Conservation (phyloP, 2,113 vertebrate genomes). For the Ptilorrhoa leucosticta region DNA sequence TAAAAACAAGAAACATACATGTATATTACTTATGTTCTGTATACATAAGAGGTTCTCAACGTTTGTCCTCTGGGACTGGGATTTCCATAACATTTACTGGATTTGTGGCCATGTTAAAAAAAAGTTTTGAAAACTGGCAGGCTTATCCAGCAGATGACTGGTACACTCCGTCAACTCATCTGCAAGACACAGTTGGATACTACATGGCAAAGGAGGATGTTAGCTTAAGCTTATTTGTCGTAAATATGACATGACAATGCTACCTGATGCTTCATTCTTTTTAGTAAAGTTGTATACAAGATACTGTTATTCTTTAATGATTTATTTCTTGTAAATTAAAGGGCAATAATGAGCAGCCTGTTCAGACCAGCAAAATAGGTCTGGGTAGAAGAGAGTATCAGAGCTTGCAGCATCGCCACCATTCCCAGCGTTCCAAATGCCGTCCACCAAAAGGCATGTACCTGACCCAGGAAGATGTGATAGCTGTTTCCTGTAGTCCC, state of each 20-base stretch:
- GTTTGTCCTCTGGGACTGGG: background rate
- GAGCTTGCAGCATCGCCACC: conserved; percentile 93
- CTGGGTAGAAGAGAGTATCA: conserved; percentile 92
- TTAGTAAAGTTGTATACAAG: background rate
- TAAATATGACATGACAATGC: background rate
- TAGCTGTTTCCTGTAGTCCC: conserved; percentile 92
- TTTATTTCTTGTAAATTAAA: conserved; percentile 60
- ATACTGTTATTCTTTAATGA: conserved; percentile 39
- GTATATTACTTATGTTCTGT: background rate
- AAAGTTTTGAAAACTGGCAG: background rate
- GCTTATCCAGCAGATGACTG: background rate
- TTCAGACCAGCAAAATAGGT: conserved; percentile 86
- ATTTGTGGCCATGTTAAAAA: background rate
- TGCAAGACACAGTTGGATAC: background rate
- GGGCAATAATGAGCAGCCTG: conserved; percentile 80
- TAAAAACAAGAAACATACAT: background rate
- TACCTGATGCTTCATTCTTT: background rate
- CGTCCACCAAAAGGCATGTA: conserved; percentile 98
- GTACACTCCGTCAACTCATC: background rate
- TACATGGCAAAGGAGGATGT: background rate
- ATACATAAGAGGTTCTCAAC: background rate
- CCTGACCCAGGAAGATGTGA: conserved; percentile 94
- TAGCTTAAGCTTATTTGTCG: background rate
- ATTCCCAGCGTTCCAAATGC: conserved; percentile 92
- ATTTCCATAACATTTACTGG: background rate